These are phyloP conservation scores for Arvicanthis niloticus DNA, from an alignment of 2,113 vertebrate species.

Conservation along the genomic window DNA sequence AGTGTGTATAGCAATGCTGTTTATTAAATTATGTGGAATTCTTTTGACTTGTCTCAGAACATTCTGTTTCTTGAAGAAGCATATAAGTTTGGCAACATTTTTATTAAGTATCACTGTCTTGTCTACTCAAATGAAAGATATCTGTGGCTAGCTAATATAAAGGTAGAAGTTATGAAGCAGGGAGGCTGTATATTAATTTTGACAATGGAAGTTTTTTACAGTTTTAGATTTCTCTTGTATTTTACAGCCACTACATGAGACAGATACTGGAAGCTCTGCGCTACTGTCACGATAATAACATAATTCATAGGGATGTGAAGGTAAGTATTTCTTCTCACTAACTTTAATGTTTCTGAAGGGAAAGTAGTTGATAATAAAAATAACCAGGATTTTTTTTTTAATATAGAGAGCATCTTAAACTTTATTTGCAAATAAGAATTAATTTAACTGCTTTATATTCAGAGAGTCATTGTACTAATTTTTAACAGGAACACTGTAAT, in stretches of 20 bases:
- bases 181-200: slow-evolving; percentile 37
- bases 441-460: slow-evolving; percentile 61
- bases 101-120: slow-evolving; percentile 48
- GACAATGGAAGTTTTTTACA: slow-evolving; percentile 59
- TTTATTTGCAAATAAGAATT: slow-evolving; percentile 67
- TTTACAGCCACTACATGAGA: slow-evolving; percentile 97
- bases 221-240: slow-evolving; percentile 81
- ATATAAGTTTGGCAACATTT: slow-evolving; percentile 28
- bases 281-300: slow-evolving; percentile 99
- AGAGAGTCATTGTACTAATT: slow-evolving; percentile 69
- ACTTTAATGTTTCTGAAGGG: slow-evolving; percentile 47
- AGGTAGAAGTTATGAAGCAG: slow-evolving; percentile 35
- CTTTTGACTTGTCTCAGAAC: slow-evolving; percentile 47
- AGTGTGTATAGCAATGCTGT: slow-evolving; percentile 9
- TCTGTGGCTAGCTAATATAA: neutral
- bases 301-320: slow-evolving; percentile 99
- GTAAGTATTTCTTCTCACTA: slow-evolving; percentile 86
- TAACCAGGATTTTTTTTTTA: slow-evolving; percentile 59
- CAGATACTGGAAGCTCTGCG: slow-evolving; percentile 98
- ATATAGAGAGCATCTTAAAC: slow-evolving; percentile 62
- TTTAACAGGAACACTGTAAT: slow-evolving; percentile 58
- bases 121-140: slow-evolving; percentile 32
- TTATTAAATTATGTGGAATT: slow-evolving; percentile 43
- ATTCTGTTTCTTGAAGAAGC: slow-evolving; percentile 45
- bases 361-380: neutral